Evolutionary conservation across 2,113 vertebrate genomes (phyloP).

Genomic region (Cryptomyrus ogoouensis): DNA sequence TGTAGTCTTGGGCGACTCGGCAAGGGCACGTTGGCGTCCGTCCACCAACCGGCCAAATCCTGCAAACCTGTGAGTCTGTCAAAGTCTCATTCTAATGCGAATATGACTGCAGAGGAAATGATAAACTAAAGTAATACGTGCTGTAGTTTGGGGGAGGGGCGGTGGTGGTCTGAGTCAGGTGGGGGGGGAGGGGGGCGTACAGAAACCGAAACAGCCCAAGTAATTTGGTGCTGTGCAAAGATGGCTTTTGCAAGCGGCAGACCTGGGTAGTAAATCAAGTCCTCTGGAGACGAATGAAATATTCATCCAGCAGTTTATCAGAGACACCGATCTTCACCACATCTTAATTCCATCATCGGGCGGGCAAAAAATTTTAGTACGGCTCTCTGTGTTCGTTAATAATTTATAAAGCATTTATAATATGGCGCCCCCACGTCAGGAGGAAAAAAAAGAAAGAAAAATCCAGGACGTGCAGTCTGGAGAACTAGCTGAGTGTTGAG

Average conservation of each 20-base stretch:
- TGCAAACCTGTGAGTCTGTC: background rate
- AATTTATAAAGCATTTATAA: slow-evolving; percentile 35
- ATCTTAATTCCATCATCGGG: slow-evolving; percentile 29
- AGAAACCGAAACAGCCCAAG: background rate
- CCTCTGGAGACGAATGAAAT: slow-evolving; percentile 30
- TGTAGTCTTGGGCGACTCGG: background rate
- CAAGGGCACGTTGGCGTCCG: background rate
- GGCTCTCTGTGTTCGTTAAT: slow-evolving; percentile 29
- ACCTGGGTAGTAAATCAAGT: slow-evolving; percentile 26
- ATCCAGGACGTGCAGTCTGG: slow-evolving; percentile 6
- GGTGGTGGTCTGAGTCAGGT: background rate
- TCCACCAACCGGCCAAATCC: background rate
- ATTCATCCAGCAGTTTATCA: slow-evolving; percentile 34
- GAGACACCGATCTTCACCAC: slow-evolving; percentile 28
- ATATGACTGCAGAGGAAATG: background rate
- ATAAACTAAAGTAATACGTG: slow-evolving; percentile 4
- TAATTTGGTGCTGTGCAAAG: background rate
- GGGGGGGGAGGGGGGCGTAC: background rate
- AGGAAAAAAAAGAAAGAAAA: slow-evolving; percentile 4
- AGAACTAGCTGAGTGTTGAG: slow-evolving; percentile 11
- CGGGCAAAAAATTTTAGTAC: slow-evolving; percentile 27
- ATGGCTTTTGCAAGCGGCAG: slow-evolving; percentile 3
- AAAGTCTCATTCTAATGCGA: background rate
- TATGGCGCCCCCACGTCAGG: slow-evolving; percentile 19
- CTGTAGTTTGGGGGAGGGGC: background rate